Conservation (phyloP, 2,797 vertebrate genomes). For the Microcaecilia unicolor region DNA sequence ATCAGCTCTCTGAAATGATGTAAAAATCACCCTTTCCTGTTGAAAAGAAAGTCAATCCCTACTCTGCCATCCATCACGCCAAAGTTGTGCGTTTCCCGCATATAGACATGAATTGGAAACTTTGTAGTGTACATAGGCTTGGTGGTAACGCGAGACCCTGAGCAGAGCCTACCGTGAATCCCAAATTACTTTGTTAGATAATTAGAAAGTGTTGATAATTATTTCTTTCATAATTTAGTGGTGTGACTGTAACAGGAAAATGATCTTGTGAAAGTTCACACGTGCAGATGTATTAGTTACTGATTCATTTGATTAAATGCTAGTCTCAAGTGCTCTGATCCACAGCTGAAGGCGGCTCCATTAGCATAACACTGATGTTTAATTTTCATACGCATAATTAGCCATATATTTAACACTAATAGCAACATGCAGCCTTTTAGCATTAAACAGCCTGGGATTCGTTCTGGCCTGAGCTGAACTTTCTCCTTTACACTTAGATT, state of each 20-base stretch:
- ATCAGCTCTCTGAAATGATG: too few relatives aligned
- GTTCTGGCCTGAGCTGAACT: slow-evolving; percentile 68
- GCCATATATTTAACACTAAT: slow-evolving; percentile 94
- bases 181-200: slow-evolving; percentile 59
- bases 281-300: slow-evolving; percentile 80
- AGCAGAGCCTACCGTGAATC: slow-evolving; percentile 44
- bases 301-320: slow-evolving; percentile 83
- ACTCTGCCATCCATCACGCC: too few relatives aligned
- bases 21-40: too few relatives aligned
- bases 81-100: too few relatives aligned
- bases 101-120: too few relatives aligned
- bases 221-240: slow-evolving; percentile 59
- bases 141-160: slow-evolving; percentile 33
- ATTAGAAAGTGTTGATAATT: slow-evolving; percentile 65
- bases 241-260: slow-evolving; percentile 50
- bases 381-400: slow-evolving; percentile 99
- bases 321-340: slow-evolving; percentile 79
- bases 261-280: slow-evolving; percentile 67
- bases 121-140: slow-evolving; percentile 19
- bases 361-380: slow-evolving; percentile 97
- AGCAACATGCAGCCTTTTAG: slow-evolving; percentile 69
- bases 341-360: slow-evolving; percentile 80
- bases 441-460: slow-evolving; percentile 60
- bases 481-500: slow-evolving; percentile 40
- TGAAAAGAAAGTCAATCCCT: too few relatives aligned